phyloP scores from a whole-genome alignment of 2,888 invertebrate species.

The Acanthosepion esculentum region DNA sequence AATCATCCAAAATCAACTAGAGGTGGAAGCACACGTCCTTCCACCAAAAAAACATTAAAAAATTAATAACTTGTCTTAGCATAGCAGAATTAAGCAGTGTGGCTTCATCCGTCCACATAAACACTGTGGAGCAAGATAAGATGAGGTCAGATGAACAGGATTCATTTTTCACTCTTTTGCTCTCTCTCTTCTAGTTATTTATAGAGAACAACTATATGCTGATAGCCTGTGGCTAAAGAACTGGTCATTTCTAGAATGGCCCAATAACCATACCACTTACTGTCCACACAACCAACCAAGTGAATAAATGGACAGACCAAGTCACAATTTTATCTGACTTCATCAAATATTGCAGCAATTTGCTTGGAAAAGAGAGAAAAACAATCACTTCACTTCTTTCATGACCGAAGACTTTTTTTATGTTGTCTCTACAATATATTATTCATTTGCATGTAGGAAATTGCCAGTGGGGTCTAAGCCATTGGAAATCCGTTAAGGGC shows the following conservation, averaged over 20 bases:
- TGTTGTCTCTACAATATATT: background rate
- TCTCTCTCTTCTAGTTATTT: background rate
- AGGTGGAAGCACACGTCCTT: background rate
- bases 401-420: background rate
- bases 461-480: background rate
- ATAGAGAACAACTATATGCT: background rate
- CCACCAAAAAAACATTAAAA: background rate
- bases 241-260: constrained; percentile 11
- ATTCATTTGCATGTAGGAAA: background rate
- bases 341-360: background rate
- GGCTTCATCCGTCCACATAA: background rate
- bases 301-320: background rate
- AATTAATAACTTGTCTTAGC: background rate
- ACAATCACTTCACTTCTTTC: background rate
- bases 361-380: background rate
- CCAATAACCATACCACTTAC: background rate
- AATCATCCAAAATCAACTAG: background rate
- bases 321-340: background rate
- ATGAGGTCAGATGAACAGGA: background rate
- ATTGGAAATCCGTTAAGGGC: background rate
- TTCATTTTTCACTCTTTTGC: background rate
- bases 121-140: background rate
- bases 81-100: background rate
- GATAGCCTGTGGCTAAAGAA: background rate
- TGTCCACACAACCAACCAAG: background rate